phyloP scores from a whole-genome alignment of 2,113 vertebrate genomes.

The Thamnaconus septentrionalis region DNA sequence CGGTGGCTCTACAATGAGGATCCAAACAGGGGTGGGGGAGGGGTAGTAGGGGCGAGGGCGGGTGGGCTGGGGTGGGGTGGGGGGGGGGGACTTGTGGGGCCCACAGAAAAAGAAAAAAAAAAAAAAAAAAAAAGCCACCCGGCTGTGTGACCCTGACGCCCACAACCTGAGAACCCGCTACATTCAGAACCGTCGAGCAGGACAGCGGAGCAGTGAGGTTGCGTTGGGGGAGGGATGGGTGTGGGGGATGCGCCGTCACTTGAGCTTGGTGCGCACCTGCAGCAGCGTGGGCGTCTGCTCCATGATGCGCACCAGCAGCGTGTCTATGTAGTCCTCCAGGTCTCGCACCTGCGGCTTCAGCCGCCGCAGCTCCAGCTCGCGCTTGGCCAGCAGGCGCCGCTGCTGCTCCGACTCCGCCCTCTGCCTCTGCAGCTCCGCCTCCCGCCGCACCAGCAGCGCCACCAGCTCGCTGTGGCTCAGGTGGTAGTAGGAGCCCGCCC shows the following conservation, averaged over 20 bases:
- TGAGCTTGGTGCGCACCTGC: slow-evolving; percentile 83
- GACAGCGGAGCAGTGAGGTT: slow-evolving; percentile 72
- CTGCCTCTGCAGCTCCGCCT: slow-evolving; percentile 79
- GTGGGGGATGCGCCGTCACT: slow-evolving; percentile 52
- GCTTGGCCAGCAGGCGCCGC: slow-evolving; percentile 83
- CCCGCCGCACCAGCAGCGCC: slow-evolving; percentile 84
- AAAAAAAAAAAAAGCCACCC: slow-evolving; percentile 19
- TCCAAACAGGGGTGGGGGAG: slow-evolving; percentile 41
- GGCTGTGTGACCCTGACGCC: slow-evolving; percentile 57
- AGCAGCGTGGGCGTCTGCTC: slow-evolving; percentile 92
- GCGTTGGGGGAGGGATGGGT: slow-evolving; percentile 62
- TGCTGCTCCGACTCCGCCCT: slow-evolving; percentile 82
- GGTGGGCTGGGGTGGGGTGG: too few species aligned
- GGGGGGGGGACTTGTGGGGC: too few species aligned
- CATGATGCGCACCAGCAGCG: slow-evolving; percentile 96
- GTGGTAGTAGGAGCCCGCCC: slow-evolving; percentile 90
- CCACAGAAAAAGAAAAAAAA: too few species aligned
- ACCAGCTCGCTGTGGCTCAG: slow-evolving; percentile 94
- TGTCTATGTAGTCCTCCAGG: slow-evolving; percentile 97
- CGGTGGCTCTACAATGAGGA: slow-evolving; percentile 45
- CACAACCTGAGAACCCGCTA: slow-evolving; percentile 66
- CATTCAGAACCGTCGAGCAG: slow-evolving; percentile 70
- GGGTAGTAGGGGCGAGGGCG: too few species aligned
- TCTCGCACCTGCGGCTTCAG: slow-evolving; percentile 85
- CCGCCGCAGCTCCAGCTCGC: slow-evolving; percentile 85